phyloP scores from a whole-genome alignment of 2,113 vertebrate genomes.

The Macroglossus sobrinus region DNA sequence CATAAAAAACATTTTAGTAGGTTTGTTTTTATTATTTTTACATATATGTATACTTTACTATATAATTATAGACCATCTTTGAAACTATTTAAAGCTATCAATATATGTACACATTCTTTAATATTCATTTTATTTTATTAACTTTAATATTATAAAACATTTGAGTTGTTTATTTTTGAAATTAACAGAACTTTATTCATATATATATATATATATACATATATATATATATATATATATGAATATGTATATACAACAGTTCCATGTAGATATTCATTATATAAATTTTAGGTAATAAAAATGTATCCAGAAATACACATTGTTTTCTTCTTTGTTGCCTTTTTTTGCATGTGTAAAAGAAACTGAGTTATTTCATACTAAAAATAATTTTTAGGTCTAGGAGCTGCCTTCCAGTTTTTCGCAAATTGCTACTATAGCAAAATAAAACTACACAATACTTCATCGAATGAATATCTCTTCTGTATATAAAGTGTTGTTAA shows the following conservation, averaged over 20 bases:
- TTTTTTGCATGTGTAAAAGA: background rate
- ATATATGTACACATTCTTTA: background rate
- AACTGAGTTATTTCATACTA: conserved; percentile 25
- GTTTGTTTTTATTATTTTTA: background rate
- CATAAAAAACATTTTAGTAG: background rate
- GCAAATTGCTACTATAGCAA: conserved; percentile 13
- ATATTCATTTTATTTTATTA: conserved; percentile 20
- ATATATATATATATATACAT: background rate
- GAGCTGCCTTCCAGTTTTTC: conserved; percentile 1
- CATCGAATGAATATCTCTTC: background rate
- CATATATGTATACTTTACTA: background rate
- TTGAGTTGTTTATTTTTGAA: background rate
- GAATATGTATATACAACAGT: background rate
- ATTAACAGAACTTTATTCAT: background rate
- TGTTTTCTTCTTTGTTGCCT: conserved; percentile 6
- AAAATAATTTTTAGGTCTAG: conserved; percentile 14
- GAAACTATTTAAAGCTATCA: no score
- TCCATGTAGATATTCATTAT: background rate
- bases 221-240: background rate
- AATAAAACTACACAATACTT: conserved; percentile 3
- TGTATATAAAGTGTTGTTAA: background rate
- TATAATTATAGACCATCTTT: no score
- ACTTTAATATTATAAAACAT: background rate
- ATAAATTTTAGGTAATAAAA: background rate
- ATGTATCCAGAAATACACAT: background rate